Percentiles rank a stretch among this genome's conserved stretches.
phyloP scores from a whole-genome alignment of 2,797 vertebrate genomes.

The Hafferia zeledoni region DNA sequence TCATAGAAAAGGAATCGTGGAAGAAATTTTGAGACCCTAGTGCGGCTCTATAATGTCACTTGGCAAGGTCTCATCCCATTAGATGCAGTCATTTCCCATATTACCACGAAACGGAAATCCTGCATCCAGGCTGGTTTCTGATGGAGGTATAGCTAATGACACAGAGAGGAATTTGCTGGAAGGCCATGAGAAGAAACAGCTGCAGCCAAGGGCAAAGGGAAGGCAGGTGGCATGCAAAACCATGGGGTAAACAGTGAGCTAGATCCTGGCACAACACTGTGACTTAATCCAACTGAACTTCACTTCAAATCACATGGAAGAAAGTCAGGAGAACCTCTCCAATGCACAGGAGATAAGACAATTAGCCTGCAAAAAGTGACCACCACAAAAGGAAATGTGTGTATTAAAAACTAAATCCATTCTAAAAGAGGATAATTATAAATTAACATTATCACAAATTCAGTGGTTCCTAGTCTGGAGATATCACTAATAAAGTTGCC shows the following conservation, averaged over 20 bases:
- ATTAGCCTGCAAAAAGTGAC: neutral
- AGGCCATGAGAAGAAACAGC: neutral
- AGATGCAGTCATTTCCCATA: fast-evolving
- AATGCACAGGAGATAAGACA: neutral
- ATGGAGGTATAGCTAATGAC: neutral
- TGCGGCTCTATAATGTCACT: neutral
- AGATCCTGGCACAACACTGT: neutral
- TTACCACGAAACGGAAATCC: neutral
- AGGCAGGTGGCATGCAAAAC: neutral
- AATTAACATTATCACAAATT: neutral
- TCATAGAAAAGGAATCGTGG: neutral
- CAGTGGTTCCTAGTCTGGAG: neutral
- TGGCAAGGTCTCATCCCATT: neutral
- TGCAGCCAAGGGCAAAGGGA: neutral
- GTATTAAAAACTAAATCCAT: neutral
- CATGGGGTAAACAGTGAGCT: neutral
- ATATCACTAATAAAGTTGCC: neutral
- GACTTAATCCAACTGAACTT: neutral
- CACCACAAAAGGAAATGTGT: neutral
- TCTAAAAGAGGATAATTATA: neutral
- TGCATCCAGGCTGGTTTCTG: neutral
- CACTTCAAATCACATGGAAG: neutral
- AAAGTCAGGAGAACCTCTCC: neutral
- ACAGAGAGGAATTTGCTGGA: neutral
- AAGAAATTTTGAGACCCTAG: neutral